A percentile compares a stretch with the other conserved stretches of the same genome.
Conservation (phyloP, 2,888 invertebrate genomes). For the Orchesellides sinensis region DNA sequence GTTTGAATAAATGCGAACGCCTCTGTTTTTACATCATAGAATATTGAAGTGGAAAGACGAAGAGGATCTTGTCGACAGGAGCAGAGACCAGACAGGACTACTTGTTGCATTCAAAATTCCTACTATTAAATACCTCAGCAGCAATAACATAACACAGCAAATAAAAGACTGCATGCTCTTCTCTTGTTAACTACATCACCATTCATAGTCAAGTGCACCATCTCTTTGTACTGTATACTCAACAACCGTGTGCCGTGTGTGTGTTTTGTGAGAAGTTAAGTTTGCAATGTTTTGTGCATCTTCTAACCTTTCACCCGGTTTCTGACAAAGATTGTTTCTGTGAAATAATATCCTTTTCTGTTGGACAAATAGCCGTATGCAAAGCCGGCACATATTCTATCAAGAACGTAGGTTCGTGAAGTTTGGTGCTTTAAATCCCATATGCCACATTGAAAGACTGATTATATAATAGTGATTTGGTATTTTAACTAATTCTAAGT, state of each 20-base stretch:
- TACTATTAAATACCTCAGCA: constrained; percentile 23
- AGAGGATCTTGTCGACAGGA: constrained; percentile 38
- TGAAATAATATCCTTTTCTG: not conserved
- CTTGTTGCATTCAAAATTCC: constrained; percentile 37
- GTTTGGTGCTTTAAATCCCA: too few relatives aligned
- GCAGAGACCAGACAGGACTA: constrained; percentile 56
- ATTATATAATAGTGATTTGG: too few relatives aligned
- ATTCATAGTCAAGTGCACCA: constrained; percentile 16
- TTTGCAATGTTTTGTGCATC: constrained; percentile 10
- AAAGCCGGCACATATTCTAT: too few relatives aligned
- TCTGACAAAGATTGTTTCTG: constrained; percentile 26
- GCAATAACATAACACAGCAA: not conserved
- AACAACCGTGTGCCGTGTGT: constrained; percentile 7
- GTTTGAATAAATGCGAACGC: not conserved
- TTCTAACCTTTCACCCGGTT: constrained; percentile 59
- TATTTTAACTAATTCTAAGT: too few relatives aligned
- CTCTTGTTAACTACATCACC: not conserved
- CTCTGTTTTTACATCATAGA: not conserved
- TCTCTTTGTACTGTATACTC: not conserved
- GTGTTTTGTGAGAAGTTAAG: not conserved
- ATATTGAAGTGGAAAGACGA: constrained; percentile 25
- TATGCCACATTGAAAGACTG: too few relatives aligned
- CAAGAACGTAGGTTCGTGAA: too few relatives aligned
- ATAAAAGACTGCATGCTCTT: constrained; percentile 4
- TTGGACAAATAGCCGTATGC: too few relatives aligned